These are phyloP conservation scores for Lycorma delicatula DNA, from an alignment of 1,140 invertebrate genomes.

Conservation along the genomic window DNA sequence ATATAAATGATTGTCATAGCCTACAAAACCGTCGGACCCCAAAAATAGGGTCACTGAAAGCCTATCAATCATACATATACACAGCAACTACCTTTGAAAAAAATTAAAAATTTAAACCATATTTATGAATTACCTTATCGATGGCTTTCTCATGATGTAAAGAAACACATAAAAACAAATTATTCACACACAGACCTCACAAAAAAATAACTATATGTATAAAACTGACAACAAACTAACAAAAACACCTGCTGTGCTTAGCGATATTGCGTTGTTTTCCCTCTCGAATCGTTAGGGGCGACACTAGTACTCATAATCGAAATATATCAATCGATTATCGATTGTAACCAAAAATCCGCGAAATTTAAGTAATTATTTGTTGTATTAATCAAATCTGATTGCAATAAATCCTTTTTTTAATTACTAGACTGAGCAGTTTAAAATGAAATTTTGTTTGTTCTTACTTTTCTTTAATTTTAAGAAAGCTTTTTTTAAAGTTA, in stretches of 20 bases:
- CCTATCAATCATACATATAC: neutral
- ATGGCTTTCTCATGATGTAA: constrained; percentile 15
- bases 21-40: constrained; percentile 29
- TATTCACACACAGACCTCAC: constrained; percentile 6
- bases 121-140: constrained; percentile 9
- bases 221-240: constrained; percentile 27
- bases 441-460: no score
- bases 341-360: neutral
- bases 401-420: no score
- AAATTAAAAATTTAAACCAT: no score
- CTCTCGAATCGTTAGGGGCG: constrained; percentile 14
- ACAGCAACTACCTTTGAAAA: neutral
- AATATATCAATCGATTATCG: neutral
- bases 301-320: constrained; percentile 1
- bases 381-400: no score
- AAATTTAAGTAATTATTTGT: no score
- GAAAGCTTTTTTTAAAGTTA: no score
- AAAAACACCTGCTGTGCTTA: constrained; percentile 28
- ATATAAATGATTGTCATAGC: constrained; percentile 25
- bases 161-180: constrained; percentile 5
- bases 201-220: constrained; percentile 18
- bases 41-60: constrained; percentile 28
- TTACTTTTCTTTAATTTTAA: no score
- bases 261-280: constrained; percentile 22
- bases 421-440: no score